Evolutionary conservation across 1,140 invertebrate species (phyloP).

Genomic region (Trichomalopsis sarcophagae): DNA sequence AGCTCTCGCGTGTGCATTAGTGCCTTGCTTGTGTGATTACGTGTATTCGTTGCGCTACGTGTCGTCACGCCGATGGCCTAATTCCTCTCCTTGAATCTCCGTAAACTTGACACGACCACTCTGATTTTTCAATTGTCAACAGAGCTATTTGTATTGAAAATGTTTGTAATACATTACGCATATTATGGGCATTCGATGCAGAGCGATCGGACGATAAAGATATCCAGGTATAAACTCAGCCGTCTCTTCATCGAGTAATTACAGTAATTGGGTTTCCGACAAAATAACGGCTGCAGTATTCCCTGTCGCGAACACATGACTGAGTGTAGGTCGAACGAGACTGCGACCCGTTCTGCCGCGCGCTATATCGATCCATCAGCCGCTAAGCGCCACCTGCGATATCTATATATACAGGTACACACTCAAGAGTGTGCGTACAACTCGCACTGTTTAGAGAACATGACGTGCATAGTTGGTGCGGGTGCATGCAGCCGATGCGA

Average conservation of each 20-base stretch:
- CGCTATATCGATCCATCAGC: conserved; percentile 48
- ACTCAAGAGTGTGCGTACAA: not conserved
- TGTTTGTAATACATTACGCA: no score
- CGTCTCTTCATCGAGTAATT: no score
- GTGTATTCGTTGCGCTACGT: not conserved
- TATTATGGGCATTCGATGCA: no score
- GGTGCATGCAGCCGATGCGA: not conserved
- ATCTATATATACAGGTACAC: not conserved
- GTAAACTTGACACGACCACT: not conserved
- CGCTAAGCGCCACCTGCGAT: conserved; percentile 38
- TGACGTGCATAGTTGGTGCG: no score
- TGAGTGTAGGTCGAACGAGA: no score
- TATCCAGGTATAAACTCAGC: no score
- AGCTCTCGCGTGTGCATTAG: no score
- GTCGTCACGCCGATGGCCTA: not conserved
- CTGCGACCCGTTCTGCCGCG: not conserved
- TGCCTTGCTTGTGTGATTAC: no score
- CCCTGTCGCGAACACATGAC: not conserved
- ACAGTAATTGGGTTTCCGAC: no score
- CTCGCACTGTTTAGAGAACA: not conserved
- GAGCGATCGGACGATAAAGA: no score
- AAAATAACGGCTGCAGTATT: not conserved
- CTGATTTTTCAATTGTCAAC: no score
- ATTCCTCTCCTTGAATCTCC: not conserved
- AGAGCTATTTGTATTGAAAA: no score